Percentiles rank a stretch among this genome's conserved stretches.
phyloP scores from a whole-genome alignment of 2,797 vertebrate species.

The Synanceia verrucosa region DNA sequence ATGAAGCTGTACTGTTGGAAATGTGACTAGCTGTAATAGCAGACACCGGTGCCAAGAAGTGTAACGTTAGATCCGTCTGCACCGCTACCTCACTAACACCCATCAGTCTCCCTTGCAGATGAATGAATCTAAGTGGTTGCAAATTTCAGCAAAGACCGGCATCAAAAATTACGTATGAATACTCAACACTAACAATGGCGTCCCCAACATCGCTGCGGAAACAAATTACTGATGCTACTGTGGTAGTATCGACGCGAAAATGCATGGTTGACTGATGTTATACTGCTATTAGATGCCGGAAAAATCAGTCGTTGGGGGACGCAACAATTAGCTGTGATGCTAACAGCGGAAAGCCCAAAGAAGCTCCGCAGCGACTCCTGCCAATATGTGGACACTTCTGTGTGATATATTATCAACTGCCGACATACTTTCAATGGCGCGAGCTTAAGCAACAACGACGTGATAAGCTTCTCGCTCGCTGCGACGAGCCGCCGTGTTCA shows the following conservation, averaged over 20 bases:
- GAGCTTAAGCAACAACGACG: background rate
- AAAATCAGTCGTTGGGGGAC: background rate
- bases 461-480: background rate
- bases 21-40: background rate
- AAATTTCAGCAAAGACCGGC: background rate
- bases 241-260: background rate
- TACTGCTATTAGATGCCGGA: background rate
- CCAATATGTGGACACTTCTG: background rate
- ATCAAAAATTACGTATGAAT: background rate
- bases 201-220: background rate
- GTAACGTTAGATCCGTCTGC: background rate
- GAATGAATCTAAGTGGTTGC: background rate
- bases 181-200: background rate
- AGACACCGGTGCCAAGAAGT: background rate
- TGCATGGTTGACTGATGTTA: background rate
- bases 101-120: background rate
- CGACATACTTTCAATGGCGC: background rate
- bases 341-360: conserved; percentile 34
- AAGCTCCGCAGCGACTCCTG: background rate
- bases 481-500: background rate
- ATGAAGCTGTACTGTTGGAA: too few relatives aligned
- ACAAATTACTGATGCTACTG: background rate
- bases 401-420: background rate
- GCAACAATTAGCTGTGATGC: conserved; percentile 56
- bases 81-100: background rate